phyloP scores from a whole-genome alignment of 2,797 vertebrate genomes.

The Naso thynnoides region DNA sequence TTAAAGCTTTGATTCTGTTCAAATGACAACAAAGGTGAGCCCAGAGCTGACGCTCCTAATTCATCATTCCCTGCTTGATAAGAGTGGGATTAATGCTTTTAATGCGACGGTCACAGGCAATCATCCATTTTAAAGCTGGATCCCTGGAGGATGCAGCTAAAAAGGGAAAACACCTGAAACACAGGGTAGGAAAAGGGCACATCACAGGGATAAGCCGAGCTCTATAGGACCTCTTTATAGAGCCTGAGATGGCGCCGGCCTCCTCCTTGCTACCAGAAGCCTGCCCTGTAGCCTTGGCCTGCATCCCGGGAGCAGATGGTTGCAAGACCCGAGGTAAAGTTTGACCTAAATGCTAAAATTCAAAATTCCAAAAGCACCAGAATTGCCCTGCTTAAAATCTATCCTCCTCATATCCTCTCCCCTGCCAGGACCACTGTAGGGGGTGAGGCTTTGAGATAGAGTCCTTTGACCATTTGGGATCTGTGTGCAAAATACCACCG shows the following conservation, averaged over 20 bases:
- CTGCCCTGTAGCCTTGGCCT: slow-evolving; percentile 81
- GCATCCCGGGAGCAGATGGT: slow-evolving; percentile 84
- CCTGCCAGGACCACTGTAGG: slow-evolving; percentile 48
- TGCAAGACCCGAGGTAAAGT: slow-evolving; percentile 80
- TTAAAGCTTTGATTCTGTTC: slow-evolving; percentile 89
- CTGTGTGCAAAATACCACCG: slow-evolving; percentile 44
- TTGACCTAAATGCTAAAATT: slow-evolving; percentile 84
- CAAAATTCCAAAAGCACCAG: slow-evolving; percentile 63
- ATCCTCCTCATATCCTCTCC: slow-evolving; percentile 28
- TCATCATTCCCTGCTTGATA: slow-evolving; percentile 86
- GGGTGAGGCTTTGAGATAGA: slow-evolving; percentile 40
- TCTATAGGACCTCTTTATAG: slow-evolving; percentile 58
- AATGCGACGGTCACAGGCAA: slow-evolving; percentile 82
- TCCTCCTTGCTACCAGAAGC: slow-evolving; percentile 63
- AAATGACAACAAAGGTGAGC: slow-evolving; percentile 87
- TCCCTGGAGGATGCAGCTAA: slow-evolving; percentile 79
- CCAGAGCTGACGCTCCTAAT: slow-evolving; percentile 84
- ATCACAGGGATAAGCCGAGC: slow-evolving; percentile 62
- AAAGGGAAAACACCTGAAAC: slow-evolving; percentile 85
- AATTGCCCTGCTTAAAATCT: slow-evolving; percentile 48
- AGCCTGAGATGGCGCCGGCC: slow-evolving; percentile 47
- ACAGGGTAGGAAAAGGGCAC: slow-evolving; percentile 64
- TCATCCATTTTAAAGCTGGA: slow-evolving; percentile 83
- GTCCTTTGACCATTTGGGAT: slow-evolving; percentile 55
- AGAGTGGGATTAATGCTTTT: slow-evolving; percentile 87